Base-by-base conservation (phyloP, 1,140 invertebrate species). In the Caerostris extrusa region DNA sequence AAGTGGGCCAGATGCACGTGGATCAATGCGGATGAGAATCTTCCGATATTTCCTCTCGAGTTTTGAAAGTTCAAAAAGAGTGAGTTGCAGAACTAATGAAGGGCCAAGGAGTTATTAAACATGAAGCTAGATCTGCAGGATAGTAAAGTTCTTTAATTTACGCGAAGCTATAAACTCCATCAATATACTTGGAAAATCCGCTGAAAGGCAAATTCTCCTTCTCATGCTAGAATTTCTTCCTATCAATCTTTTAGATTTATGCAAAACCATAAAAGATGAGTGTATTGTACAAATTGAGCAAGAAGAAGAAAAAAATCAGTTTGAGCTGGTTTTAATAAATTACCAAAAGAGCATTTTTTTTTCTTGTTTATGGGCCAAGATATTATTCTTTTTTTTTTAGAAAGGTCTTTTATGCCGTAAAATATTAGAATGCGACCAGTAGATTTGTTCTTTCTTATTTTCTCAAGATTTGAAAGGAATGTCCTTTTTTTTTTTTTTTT, bases 1-100 rank as follows among this genome's bases (percentile, higher is more conserved):
- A 64, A 34, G 7, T 53, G 12, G 86, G 34, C 60, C 86, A 88
- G 57, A 88, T 88, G 58, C 60, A 14, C 7, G 53, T 12, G 14
- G 86, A 86, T 86, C 83, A 86, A 86, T 86, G 8, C 19, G 57
- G 83, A 57, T 19, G 83, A 86, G 55, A 86, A 56, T 56, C 55
- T 86, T 64, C 86, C 60, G 17, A 88, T 64, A 64, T 88, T 88
- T 67, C 5, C 60, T 53, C 58, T 58, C 6, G 19, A 88, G 19
- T 64, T 88, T 14, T 5, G 55, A 58, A 64, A 64, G 57, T 60
- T 87, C 55, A 5, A 87, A 87, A 87, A 87, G 19, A 87, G 14
- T 53, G 50, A n/a, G 34, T 3, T 50, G 7, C 17, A 61, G 12
- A 55, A 34, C 60, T 34, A 88, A 88, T 50, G 86, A 34, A 88